These are phyloP conservation scores for Epizoanthus illoricatus DNA, from an alignment of 92 coral and sea anemone genomes.

Conservation along the genomic window DNA sequence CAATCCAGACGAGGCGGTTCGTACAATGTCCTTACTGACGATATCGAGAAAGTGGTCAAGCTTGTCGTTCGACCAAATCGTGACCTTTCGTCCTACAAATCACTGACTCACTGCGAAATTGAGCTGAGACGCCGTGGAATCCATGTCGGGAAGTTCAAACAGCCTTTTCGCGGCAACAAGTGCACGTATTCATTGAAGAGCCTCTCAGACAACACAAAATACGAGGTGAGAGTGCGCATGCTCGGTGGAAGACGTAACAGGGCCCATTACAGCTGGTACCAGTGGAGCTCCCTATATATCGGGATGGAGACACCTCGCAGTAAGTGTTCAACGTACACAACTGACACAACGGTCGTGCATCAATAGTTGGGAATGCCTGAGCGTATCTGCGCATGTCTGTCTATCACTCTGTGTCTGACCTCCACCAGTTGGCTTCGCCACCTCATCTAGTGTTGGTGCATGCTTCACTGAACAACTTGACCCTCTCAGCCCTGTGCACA, in stretches of 20 bases:
- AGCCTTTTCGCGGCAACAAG: neutral
- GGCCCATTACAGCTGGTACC: neutral
- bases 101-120: conserved; percentile 10
- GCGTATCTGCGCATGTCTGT: no score
- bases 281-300: conserved; percentile 4
- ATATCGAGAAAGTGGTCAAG: neutral
- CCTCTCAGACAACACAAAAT: neutral
- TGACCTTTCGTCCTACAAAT: neutral
- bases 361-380: no score
- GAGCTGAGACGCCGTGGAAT: neutral
- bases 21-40: neutral
- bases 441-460: no score
- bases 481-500: no score
- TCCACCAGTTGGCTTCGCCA: no score
- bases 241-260: neutral
- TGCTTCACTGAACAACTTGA: no score
- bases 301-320: neutral
- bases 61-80: conserved; percentile 11
- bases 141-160: neutral
- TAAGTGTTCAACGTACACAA: neutral
- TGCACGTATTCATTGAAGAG: neutral
- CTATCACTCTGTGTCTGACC: no score
- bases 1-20: neutral
- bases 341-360: neutral
- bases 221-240: conserved; percentile 26